A percentile compares a stretch with the other conserved stretches of the same genome.
Conservation (phyloP, 2,113 vertebrate species). For the Poecile atricapillus region DNA sequence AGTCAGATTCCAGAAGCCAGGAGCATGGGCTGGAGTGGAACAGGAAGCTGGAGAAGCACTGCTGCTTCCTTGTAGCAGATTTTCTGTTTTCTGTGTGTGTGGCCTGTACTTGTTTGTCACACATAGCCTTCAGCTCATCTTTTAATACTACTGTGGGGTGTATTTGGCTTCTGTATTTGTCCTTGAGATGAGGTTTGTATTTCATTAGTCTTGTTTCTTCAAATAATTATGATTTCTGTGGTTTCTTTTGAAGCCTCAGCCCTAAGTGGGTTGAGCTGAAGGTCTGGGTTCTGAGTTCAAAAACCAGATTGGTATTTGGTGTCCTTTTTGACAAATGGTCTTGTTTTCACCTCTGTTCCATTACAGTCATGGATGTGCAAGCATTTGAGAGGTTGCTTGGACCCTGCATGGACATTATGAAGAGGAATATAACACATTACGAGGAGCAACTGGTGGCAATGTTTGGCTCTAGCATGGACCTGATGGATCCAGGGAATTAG, state of each 20-base stretch:
- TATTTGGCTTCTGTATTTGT: neutral
- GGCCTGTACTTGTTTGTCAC: neutral
- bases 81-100: neutral
- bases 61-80: neutral
- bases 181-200: neutral
- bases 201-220: neutral
- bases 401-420: conserved; percentile 99
- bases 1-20: neutral
- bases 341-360: conserved; percentile 50
- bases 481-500: conserved; percentile 81
- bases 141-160: neutral
- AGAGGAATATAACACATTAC: conserved; percentile 97
- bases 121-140: neutral
- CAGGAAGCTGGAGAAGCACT: neutral
- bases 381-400: conserved; percentile 97
- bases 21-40: neutral
- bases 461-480: conserved; percentile 98
- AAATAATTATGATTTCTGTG: neutral
- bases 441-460: conserved; percentile 97
- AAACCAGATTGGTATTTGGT: neutral
- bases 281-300: neutral
- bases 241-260: neutral
- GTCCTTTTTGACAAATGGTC: neutral
- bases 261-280: neutral
- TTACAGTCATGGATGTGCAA: conserved; percentile 95